These are phyloP conservation scores for Gastrophysa polygoni DNA, from an alignment of 2,888 invertebrate species.

Conservation along the genomic window DNA sequence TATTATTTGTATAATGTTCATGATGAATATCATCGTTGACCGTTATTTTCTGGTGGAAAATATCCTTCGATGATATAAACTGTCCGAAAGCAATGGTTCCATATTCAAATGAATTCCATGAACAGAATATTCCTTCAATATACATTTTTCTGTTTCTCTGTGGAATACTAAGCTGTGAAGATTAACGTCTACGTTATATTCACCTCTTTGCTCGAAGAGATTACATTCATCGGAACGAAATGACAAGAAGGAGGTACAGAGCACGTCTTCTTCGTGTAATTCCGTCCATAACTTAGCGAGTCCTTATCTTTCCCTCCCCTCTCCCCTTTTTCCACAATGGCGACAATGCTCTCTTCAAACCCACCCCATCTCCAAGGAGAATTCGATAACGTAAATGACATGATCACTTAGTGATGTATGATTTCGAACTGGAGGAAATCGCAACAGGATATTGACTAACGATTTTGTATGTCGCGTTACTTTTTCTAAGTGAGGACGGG, in stretches of 20 bases:
- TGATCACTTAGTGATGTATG: background rate
- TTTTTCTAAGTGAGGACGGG: no score
- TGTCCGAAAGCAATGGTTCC: no score
- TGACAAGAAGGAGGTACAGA: background rate
- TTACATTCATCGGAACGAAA: conserved; percentile 13
- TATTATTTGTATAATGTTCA: no score
- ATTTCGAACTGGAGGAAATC: background rate
- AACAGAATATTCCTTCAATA: no score
- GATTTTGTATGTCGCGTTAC: no score
- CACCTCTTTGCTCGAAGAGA: conserved; percentile 11
- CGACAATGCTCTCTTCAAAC: background rate
- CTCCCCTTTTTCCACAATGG: background rate
- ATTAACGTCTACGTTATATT: conserved; percentile 13
- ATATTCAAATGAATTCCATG: no score
- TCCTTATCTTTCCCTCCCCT: background rate
- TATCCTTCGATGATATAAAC: no score
- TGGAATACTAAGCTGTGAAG: conserved; percentile 5
- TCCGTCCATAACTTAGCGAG: background rate
- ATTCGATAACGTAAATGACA: background rate
- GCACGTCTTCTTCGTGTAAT: background rate
- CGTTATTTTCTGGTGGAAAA: no score
- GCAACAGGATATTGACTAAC: no score
- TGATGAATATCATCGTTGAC: no score
- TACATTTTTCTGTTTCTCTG: no score
- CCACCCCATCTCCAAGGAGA: background rate